Base-by-base conservation (phyloP, 2,888 invertebrate species). In the Ecliptopera silaceata region DNA sequence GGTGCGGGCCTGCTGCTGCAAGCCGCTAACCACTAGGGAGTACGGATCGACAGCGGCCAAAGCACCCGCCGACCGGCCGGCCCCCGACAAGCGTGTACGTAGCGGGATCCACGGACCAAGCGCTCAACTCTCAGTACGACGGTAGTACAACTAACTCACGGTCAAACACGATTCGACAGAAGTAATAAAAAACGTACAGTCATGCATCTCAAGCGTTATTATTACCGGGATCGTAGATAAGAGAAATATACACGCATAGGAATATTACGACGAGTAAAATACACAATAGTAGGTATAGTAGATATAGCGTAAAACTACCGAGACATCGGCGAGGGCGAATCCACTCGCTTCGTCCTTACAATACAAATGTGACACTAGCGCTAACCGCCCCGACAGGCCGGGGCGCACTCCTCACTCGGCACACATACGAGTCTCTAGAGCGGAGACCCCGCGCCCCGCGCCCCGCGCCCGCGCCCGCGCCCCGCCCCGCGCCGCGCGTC, bases 201-300 rank as follows among this genome's bases (percentile, higher is more conserved):
- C 95, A 95, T 95, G 95, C 95, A 95, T 94, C 82, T 93, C 93
- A 95, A 95, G 95, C 95, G 95, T 95, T 95, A 95, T 95, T 95
- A 95, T 95, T 95, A 95, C 94, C 95, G 95, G 95, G 95, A 94
- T 93, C 91, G 87, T 86, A 88, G 88, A 84, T 86, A 89, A 86
- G 90, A 91, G 89, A 90, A 89, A 90, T 89, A 88, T 89, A 90
- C 90, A 90, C 90, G 89, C 89, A 88, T 86, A 87, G 83, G 85
- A 86, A 84, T 82, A 86, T 84, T 85, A 88, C 86, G 86, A 80
- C 83, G 84, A 86, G 86, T 86, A 88, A 88, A 79, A 84, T 86
- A 89, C 82, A 88, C 81, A 86, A 85, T 88, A 86, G 80, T 34
- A 34, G 13, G 34, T 81, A 84, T 84, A 87, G 82, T 84, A 87